Percentiles rank a stretch among this genome's conserved stretches.
Evolutionary conservation across 1,140 invertebrate species (phyloP).

Genomic region (Pogonus chalceus): DNA sequence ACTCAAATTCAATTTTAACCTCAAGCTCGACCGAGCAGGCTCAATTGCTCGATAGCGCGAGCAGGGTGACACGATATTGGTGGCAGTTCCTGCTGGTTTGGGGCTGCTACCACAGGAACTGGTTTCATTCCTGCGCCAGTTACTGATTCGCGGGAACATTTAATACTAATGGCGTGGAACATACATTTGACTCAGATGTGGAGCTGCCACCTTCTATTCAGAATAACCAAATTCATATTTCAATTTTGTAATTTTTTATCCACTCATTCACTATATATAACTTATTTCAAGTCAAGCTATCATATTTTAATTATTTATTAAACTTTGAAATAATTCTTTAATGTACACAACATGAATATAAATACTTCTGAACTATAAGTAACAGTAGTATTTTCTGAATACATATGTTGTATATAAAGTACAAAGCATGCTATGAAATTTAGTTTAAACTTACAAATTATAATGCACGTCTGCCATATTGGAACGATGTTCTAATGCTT

Average conservation of each 20-base stretch:
- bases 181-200: too few species aligned
- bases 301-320: too few species aligned
- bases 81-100: background rate
- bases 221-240: too few species aligned
- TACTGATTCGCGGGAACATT: background rate
- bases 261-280: too few species aligned
- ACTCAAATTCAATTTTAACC: slow-evolving; percentile 7
- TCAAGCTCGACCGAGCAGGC: background rate
- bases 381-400: too few species aligned
- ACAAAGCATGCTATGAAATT: too few species aligned
- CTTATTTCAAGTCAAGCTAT: too few species aligned
- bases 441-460: slow-evolving; percentile 98
- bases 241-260: too few species aligned
- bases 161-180: background rate
- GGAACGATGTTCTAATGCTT: slow-evolving; percentile 74
- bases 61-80: background rate
- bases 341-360: too few species aligned
- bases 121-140: background rate
- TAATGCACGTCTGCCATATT: slow-evolving; percentile 97
- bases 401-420: too few species aligned
- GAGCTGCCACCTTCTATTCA: background rate
- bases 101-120: background rate
- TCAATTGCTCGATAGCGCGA: background rate
- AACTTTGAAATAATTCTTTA: too few species aligned
- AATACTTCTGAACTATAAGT: too few species aligned